A percentile compares a stretch with the other conserved stretches of the same genome.
Evolutionary conservation across 2,888 invertebrate species (phyloP).

Genomic region (Rhingia rostrata): DNA sequence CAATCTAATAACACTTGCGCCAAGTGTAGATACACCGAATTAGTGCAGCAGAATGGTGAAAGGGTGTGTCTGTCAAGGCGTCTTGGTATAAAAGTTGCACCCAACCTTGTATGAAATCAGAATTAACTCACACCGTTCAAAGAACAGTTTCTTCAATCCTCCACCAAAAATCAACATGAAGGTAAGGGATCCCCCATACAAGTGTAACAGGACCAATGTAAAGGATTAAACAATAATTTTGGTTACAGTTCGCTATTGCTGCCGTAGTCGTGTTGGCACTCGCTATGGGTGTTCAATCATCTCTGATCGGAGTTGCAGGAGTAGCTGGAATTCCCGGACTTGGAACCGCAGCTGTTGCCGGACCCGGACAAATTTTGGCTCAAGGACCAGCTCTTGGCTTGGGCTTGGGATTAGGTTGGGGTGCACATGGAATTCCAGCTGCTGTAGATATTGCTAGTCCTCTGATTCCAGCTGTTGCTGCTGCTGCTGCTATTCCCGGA

Average conservation of each 20-base stretch:
- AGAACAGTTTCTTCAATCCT: conserved; percentile 60
- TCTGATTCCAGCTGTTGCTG: conserved; percentile 74
- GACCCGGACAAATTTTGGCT: conserved; percentile 74
- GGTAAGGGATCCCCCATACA: conserved; percentile 35
- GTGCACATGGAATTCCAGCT: conserved; percentile 76
- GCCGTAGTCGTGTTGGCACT: conserved; percentile 80
- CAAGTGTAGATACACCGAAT: conserved; percentile 4
- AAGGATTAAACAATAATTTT: conserved; percentile 33
- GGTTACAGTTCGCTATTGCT: conserved; percentile 78
- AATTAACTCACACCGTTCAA: conserved; percentile 60
- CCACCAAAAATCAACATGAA: conserved; percentile 65
- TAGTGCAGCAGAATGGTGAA: conserved; percentile 16
- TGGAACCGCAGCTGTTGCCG: conserved; percentile 53
- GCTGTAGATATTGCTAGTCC: conserved; percentile 72
- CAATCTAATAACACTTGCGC: conserved; percentile 9
- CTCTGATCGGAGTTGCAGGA: conserved; percentile 76
- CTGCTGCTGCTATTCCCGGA: conserved; percentile 81
- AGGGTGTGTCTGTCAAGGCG: conserved; percentile 52
- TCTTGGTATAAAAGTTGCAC: conserved; percentile 65
- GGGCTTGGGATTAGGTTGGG: conserved; percentile 76
- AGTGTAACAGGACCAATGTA: not conserved
- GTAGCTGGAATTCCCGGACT: conserved; percentile 27
- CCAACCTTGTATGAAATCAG: conserved; percentile 47
- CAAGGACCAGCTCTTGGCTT: conserved; percentile 69
- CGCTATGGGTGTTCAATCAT: conserved; percentile 81